phyloP scores from a whole-genome alignment of 2,888 invertebrate genomes.

The Allygus modestus region DNA sequence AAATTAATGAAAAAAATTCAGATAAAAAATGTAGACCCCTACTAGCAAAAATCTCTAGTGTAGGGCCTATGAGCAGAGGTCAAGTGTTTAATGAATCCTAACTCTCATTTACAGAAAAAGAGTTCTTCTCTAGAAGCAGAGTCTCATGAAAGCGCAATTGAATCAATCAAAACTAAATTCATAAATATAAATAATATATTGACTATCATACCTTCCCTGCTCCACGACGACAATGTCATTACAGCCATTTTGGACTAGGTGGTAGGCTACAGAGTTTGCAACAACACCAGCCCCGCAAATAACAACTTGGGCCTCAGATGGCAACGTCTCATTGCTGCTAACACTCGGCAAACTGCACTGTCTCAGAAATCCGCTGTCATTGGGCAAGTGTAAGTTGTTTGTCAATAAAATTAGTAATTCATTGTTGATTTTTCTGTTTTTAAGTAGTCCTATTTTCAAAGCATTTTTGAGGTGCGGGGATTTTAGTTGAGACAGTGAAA shows the following conservation, averaged over 20 bases:
- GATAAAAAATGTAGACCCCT: too few relatives aligned
- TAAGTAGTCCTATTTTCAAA: background rate
- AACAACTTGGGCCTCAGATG: conserved; percentile 77
- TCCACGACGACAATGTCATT: conserved; percentile 84
- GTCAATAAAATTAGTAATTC: background rate
- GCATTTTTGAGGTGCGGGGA: background rate
- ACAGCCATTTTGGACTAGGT: conserved; percentile 83
- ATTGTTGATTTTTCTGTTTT: background rate
- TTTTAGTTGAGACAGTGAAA: conserved; percentile 21
- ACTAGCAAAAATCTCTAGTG: too few relatives aligned
- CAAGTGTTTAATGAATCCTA: too few relatives aligned
- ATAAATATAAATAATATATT: too few relatives aligned
- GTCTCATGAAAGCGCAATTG: too few relatives aligned
- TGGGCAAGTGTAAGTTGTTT: conserved; percentile 5
- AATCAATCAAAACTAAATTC: too few relatives aligned
- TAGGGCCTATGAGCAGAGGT: too few relatives aligned
- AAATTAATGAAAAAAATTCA: too few relatives aligned
- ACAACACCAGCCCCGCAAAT: conserved; percentile 84
- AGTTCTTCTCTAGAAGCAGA: too few relatives aligned
- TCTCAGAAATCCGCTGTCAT: background rate
- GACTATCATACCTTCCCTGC: conserved; percentile 78
- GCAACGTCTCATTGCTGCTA: conserved; percentile 68
- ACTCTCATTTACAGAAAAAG: too few relatives aligned
- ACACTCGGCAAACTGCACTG: conserved; percentile 23
- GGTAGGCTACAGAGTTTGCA: conserved; percentile 87